Evolutionary conservation across 1,140 invertebrate species (phyloP), one percentile per base, ranked within the genome.

Genomic region (Pseudoatta argentina): DNA sequence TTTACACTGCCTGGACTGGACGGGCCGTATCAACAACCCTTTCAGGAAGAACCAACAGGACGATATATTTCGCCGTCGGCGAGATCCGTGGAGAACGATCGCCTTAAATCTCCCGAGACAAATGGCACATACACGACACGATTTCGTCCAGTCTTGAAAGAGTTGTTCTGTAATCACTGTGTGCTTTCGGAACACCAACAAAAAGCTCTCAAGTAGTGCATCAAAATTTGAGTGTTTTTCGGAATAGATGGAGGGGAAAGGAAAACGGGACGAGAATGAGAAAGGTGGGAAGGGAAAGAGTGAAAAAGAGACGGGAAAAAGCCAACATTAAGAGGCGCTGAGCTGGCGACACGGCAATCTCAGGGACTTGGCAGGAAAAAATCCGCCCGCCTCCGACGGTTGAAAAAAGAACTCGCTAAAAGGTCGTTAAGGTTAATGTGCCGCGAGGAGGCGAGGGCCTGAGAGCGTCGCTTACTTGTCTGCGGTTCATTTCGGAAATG

Each of bases 401-500:
- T 83, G 83, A 87, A 91, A 92, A 92, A 92, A 92, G 83, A 86
- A 86, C 88, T 89, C 71, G 90, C 92, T 94, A 93, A 94, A 94
- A 94, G 93, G 92, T 94, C 94, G 93, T 94, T 94, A 94, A 94
- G 92, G 93, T 93, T 94, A 94, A 94, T 94, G 94, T 77, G 91
- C 87, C 88, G 86, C 86, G 90, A 91, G 88, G 87, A 88, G 67
- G 53, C 61, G 53, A 27, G 71, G 48, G 53, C 57, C 51, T 55
- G 67, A 89, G 81, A 86, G 73, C 64, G 71, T 34, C 30, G 57
- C 48, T 87, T 61, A 83, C 66, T 85, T 85, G 87, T 89, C 81
- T 71, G 81, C 61, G 76, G 81, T 88, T 90, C 90, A 71, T 87
- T 87, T 87, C 51, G 77, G 63, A 18, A 27, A 27, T 16, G 75